These are phyloP conservation scores for Pedicia rivosa DNA, from an alignment of 2,888 invertebrate genomes.

Conservation along the genomic window DNA sequence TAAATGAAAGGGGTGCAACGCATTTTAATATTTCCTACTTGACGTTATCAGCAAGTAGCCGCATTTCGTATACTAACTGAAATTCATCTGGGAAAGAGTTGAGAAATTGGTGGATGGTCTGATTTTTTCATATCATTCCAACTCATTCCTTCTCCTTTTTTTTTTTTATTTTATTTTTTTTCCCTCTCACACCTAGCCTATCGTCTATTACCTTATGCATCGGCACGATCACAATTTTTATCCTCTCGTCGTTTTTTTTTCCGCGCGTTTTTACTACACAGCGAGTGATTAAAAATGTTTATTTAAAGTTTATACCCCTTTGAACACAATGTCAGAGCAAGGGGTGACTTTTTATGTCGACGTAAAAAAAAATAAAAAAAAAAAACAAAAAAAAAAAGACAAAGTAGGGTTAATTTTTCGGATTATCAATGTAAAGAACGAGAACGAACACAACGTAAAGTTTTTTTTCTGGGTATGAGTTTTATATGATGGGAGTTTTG, in stretches of 20 bases:
- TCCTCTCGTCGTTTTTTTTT: conserved; percentile 6
- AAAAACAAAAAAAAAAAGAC: neutral
- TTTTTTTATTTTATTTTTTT: neutral
- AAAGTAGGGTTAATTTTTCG: neutral
- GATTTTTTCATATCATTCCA: conserved; percentile 5
- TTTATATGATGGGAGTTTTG: neutral
- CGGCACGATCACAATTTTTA: conserved; percentile 12
- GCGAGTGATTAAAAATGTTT: conserved; percentile 17
- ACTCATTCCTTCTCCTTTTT: conserved; percentile 6
- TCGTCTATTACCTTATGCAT: conserved; percentile 12
- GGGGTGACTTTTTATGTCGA: conserved; percentile 4
- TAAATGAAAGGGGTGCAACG: conserved; percentile 5
- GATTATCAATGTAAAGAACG: neutral
- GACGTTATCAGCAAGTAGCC: conserved; percentile 12
- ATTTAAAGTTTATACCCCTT: conserved; percentile 15
- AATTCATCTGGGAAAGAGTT: neutral
- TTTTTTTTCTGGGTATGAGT: neutral
- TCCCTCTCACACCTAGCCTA: neutral
- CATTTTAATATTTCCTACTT: conserved; percentile 9
- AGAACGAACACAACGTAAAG: too few relatives aligned
- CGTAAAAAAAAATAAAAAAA: neutral
- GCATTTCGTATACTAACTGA: conserved; percentile 4
- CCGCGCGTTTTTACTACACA: conserved; percentile 6
- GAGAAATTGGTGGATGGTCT: conserved; percentile 5
- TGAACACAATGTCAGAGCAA: conserved; percentile 1